These are phyloP conservation scores for Hystrix brachyura DNA, from an alignment of 2,113 vertebrate species.

Conservation along the genomic window DNA sequence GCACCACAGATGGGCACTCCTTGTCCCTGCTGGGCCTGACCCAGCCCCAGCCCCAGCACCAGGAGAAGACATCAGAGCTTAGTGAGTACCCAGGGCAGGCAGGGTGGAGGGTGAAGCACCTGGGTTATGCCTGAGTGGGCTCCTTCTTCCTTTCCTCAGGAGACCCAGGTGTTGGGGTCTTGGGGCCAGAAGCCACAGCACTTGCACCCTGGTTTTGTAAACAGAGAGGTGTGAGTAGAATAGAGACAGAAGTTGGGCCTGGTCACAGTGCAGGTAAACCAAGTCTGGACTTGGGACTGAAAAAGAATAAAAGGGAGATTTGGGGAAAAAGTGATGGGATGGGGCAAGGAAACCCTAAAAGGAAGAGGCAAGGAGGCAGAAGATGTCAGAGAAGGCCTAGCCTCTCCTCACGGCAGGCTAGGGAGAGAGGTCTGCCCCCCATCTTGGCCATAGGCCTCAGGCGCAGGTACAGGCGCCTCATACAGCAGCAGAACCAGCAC, in stretches of 20 bases:
- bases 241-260: neutral
- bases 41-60: constrained; percentile 54
- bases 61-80: neutral
- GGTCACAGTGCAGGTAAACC: neutral
- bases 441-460: neutral
- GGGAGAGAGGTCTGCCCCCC: too few species aligned
- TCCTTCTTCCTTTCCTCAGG: neutral
- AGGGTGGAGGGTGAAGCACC: neutral
- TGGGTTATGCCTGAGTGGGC: neutral
- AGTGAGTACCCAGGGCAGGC: constrained; percentile 41
- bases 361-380: constrained; percentile 15
- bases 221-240: neutral
- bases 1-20: neutral
- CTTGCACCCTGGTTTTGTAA: neutral
- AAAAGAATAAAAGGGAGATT: neutral
- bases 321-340: neutral
- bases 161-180: neutral
- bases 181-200: neutral
- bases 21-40: neutral
- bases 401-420: neutral
- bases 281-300: neutral
- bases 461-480: neutral
- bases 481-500: neutral
- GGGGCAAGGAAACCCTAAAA: neutral
- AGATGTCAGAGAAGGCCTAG: neutral